Base-by-base conservation (phyloP, 2,888 invertebrate species). In the Chloroclysta siterata region DNA sequence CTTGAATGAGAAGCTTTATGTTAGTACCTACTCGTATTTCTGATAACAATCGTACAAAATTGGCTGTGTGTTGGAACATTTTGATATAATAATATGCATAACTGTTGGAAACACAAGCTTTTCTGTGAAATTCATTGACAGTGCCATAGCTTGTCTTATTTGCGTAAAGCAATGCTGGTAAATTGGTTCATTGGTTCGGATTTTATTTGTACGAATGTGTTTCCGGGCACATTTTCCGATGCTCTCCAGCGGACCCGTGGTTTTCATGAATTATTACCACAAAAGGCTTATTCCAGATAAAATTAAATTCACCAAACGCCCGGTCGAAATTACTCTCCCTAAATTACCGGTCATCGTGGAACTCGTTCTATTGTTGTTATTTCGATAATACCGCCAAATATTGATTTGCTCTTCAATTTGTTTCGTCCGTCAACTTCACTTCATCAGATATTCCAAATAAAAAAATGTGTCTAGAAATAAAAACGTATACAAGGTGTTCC, bases 291-390 rank as follows among this genome's bases (percentile, higher is more conserved):
- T 79, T 78, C 82, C 74, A 76, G 82, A 84, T 88, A 84, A 87
- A 88, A 88, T 89, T 85, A 83, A 88, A 88, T 85, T 86, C 76
- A 76, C 77, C 81, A 80, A 82, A 79, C 78, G 79, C 76, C 73
- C 76, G 77, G 72, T 78, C 77, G 71, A 80, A 80, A 85, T 87
- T 84, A 84, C 81, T 76, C 78, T 74, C 82, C 85, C 83, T 83
- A 84, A 87, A 88, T 89, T 85, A 87, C 84, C 81, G 82, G 82
- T 81, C 82, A 85, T 88, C 86, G 85, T 82, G 80, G 72, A 76
- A 75, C 77, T 52, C 75, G 72, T 70, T 65, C 73, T 74, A 76
- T 76, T 75, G 82, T 80, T 83, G 80, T 78, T 80, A 79, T 80
- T 80, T 73, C 79, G 77, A 82, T 84, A 81, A 82, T 79, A 79